Base-by-base conservation (phyloP, 92 coral and sea anemone genomes). In the Desmophyllum pertusum region DNA sequence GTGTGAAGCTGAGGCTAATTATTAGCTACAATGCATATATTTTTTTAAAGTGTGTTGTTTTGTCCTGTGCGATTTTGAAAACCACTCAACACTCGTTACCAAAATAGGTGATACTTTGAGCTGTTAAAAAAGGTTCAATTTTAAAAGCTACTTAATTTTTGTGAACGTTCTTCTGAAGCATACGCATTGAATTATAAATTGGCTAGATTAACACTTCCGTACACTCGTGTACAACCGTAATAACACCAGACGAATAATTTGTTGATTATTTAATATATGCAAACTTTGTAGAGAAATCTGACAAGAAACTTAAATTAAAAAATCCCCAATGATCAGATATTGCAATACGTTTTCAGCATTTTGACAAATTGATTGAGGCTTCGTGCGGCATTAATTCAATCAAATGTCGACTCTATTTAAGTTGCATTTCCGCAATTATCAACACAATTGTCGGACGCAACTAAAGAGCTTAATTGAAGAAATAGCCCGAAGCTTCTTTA, bases 361-460 rank as follows among this genome's bases (percentile, higher is more conserved):
- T 38, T 67, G 73, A 67, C 73, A 67, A 67, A 67, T 67, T 37
- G 73, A 67, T 67, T 8, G n/a, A 36, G 45, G 10, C 42, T 67
- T 67, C 73, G 73, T 67, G 33, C 13, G 15, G 2, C 67, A 18
- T 15, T 38, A 37, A 14, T 67, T 35, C 29, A 15, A 41, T 65
- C 70, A 65, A 33, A 14, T 65, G 42, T 35, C 70, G 39, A 30
- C 17, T 65, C 70, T 31, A 65, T 65, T 65, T 65, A 65, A 75
- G 31, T 33, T 75, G 23, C 61, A 53, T 52, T 21, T 33, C 18
- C 65, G 64, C 27, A 75, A 52, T 35, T 52, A 50, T 13, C 15
- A 72, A 41, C 52, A 52, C 63, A 53, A 50, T 30, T 75, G 55
- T 51, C 37, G 41, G 79, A 50, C 42, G 65, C 41, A 33, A 52